A percentile compares a stretch with the other conserved stretches of the same genome.
These are phyloP conservation scores for Actinia tenebrosa DNA, from an alignment of 64 coral and sea anemone genomes.

Conservation along the genomic window DNA sequence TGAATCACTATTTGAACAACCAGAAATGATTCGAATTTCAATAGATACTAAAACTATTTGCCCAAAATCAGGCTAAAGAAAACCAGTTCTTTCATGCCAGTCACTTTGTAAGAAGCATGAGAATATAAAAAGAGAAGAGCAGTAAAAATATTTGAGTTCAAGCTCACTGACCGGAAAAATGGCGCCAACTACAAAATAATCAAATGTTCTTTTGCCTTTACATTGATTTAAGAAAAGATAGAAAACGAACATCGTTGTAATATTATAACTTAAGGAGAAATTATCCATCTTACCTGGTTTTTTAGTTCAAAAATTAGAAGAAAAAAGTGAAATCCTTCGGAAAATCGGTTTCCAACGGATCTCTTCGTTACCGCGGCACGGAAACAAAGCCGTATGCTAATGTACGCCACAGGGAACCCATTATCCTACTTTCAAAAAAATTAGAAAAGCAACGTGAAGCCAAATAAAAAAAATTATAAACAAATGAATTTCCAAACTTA, in stretches of 20 bases:
- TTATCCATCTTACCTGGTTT: neutral
- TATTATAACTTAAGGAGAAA: neutral
- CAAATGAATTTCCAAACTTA: too few species aligned
- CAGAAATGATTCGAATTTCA: too few species aligned
- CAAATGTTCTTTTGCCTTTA: neutral
- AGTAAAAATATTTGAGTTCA: neutral
- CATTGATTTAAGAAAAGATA: neutral
- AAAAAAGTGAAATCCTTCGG: neutral
- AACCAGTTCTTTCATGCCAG: neutral
- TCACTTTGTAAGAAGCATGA: neutral
- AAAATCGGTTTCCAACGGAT: neutral
- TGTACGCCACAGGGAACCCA: neutral
- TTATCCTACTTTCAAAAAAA: neutral
- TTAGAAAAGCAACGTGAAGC: too few species aligned
- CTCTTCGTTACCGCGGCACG: neutral
- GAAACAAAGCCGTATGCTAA: neutral
- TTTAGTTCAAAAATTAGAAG: neutral
- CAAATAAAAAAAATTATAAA: too few species aligned
- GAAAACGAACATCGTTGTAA: neutral
- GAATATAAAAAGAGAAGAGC: neutral
- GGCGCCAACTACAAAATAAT: conserved; percentile 14
- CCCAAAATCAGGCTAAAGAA: too few species aligned
- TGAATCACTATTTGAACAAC: neutral
- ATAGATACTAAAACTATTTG: too few species aligned
- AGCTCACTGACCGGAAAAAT: neutral